A percentile compares a stretch with the other conserved stretches of the same genome.
Evolutionary conservation across 2,113 vertebrate species (phyloP).

Genomic region (Alaudala cheleensis): DNA sequence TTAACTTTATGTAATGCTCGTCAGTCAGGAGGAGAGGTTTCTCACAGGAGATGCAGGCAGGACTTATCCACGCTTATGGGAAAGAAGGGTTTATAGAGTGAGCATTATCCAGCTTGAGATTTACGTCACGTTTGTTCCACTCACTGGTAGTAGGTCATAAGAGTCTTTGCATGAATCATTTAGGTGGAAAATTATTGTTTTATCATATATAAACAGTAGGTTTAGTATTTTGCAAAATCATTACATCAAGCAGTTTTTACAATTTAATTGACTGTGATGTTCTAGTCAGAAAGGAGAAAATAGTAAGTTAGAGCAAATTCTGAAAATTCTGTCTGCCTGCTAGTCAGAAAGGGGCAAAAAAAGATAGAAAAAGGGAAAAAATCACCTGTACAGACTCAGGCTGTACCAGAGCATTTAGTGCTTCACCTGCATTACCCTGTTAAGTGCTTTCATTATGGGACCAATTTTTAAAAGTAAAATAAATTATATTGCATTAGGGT

Average conservation of each 20-base stretch:
- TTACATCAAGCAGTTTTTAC: not conserved
- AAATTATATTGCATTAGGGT: not conserved
- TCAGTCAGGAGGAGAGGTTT: not conserved
- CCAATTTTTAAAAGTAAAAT: not conserved
- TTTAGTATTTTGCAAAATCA: not conserved
- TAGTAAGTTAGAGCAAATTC: not conserved
- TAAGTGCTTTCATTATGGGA: not conserved
- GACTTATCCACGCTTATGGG: not conserved
- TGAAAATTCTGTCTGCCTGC: not conserved
- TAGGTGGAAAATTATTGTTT: not conserved
- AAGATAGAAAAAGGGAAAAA: not conserved
- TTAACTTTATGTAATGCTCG: not conserved
- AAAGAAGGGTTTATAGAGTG: not conserved
- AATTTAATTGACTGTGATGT: not conserved
- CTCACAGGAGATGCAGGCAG: not conserved
- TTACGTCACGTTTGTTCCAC: conserved; percentile 47
- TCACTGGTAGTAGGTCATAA: not conserved
- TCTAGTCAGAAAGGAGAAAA: not conserved
- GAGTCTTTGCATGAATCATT: conserved; percentile 16
- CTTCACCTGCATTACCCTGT: not conserved
- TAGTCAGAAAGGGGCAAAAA: not conserved
- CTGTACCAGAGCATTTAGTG: not conserved
- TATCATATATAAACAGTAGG: not conserved
- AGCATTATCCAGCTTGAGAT: not conserved
- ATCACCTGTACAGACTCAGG: not conserved